Evolutionary conservation across 2,797 vertebrate species (phyloP).

Genomic region (Etheostoma perlongum): DNA sequence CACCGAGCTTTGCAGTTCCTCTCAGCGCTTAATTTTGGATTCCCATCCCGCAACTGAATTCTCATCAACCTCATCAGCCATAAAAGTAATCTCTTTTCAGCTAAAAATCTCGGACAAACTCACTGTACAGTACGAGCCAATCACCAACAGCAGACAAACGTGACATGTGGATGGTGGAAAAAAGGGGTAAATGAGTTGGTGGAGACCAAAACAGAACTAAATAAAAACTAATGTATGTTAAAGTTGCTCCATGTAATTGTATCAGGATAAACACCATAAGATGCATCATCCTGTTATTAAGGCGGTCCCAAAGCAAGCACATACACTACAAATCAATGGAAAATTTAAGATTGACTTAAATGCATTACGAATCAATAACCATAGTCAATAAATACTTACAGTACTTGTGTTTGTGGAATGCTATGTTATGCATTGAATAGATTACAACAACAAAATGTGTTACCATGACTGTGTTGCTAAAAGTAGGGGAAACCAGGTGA

Average conservation of each 20-base stretch:
- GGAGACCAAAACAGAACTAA: not conserved
- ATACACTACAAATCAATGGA: not conserved
- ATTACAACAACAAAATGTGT: not conserved
- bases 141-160: not conserved
- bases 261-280: not conserved
- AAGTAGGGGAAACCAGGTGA: constrained; percentile 13
- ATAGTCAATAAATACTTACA: not conserved
- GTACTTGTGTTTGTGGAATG: not conserved
- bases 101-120: not conserved
- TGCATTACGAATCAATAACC: not conserved
- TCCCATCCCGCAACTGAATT: not conserved
- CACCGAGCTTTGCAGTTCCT: not conserved
- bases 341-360: not conserved
- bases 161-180: not conserved
- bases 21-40: not conserved
- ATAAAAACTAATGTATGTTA: not conserved
- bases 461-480: not conserved
- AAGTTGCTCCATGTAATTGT: not conserved
- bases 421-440: not conserved
- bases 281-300: not conserved
- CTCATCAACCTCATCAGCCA: not conserved
- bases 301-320: not conserved
- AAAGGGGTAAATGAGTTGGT: not conserved
- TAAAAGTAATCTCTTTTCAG: not conserved
- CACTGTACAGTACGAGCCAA: not conserved